Conservation (phyloP, 2,888 invertebrate genomes). For the Neoaliturus tenellus region DNA sequence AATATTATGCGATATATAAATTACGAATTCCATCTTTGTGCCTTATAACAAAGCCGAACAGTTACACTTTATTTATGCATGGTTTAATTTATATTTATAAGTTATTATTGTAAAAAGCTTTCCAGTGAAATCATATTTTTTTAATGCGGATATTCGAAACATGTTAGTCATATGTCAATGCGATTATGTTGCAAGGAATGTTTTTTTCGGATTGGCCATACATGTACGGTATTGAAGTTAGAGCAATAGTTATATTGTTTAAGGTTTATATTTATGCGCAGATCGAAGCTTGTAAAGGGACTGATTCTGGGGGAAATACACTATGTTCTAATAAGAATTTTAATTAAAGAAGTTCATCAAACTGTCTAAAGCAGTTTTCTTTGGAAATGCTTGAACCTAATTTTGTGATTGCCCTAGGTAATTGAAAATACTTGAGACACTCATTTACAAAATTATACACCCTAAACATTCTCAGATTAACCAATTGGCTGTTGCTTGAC, state of each 20-base stretch:
- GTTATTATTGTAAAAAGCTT: too few species aligned
- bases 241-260: conserved; percentile 22
- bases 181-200: neutral
- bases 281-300: neutral
- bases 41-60: conserved; percentile 15
- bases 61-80: neutral
- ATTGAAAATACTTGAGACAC: too few species aligned
- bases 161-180: neutral
- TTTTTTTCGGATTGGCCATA: neutral
- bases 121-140: neutral
- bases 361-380: too few species aligned
- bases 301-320: neutral
- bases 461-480: too few species aligned
- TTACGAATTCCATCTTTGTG: conserved; percentile 25
- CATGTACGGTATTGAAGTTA: neutral
- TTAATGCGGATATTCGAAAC: neutral
- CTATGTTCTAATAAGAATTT: too few species aligned
- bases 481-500: too few species aligned
- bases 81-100: neutral
- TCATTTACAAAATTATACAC: too few species aligned
- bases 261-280: neutral
- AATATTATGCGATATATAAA: neutral
- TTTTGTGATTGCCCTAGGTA: too few species aligned
- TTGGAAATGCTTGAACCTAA: too few species aligned
- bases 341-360: too few species aligned